These are phyloP conservation scores for Sardina pilchardus DNA, from an alignment of 2,113 vertebrate genomes.

Conservation along the genomic window DNA sequence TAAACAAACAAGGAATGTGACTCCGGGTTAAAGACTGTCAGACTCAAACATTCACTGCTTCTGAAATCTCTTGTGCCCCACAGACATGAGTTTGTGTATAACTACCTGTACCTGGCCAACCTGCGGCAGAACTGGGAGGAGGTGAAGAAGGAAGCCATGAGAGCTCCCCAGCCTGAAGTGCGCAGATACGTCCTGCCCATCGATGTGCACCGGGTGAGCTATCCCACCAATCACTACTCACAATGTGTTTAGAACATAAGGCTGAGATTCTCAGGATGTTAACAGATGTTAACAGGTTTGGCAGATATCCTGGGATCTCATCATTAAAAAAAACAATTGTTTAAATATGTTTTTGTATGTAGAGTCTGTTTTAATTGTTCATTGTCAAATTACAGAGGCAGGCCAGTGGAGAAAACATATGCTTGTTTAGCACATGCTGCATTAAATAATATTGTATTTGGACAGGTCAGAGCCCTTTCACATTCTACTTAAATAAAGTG, in stretches of 20 bases:
- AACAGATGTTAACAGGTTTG: neutral
- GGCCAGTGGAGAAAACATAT: neutral
- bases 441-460: neutral
- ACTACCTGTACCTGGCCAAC: conserved; percentile 87
- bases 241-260: neutral
- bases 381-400: no score
- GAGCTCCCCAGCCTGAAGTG: conserved; percentile 84
- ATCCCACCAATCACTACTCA: neutral
- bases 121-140: conserved; percentile 83
- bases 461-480: no score
- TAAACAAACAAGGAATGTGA: no score
- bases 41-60: neutral
- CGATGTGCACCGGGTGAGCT: conserved; percentile 74
- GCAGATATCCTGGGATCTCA: neutral
- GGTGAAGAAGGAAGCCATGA: conserved; percentile 79
- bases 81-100: conserved; percentile 88
- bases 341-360: neutral
- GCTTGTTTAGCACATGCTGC: neutral
- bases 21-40: neutral
- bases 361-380: no score
- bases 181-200: conserved; percentile 84
- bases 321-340: neutral
- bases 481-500: no score
- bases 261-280: neutral
- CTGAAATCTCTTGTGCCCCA: neutral